phyloP scores from a whole-genome alignment of 2,113 vertebrate genomes.

The Peromyscus californicus region DNA sequence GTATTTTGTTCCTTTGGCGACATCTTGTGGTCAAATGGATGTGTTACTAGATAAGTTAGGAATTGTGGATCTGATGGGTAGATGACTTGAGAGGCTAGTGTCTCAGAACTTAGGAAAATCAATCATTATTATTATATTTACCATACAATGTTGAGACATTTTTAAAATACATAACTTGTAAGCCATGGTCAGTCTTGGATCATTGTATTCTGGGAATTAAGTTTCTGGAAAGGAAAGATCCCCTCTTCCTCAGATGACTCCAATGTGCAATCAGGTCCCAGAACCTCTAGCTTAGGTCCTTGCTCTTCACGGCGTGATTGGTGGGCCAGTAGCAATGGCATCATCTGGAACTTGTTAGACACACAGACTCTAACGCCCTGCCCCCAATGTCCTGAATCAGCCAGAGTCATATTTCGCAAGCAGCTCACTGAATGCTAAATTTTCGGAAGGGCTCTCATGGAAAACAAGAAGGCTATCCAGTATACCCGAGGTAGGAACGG shows the following conservation, averaged over 20 bases:
- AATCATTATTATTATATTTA: neutral
- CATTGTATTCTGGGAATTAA: constrained; percentile 8
- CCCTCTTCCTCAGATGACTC: neutral
- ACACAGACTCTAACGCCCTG: neutral
- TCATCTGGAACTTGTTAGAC: neutral
- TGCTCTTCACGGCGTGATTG: neutral
- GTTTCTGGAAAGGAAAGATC: neutral
- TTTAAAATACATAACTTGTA: neutral
- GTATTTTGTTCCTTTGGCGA: constrained; percentile 4
- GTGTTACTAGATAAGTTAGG: neutral
- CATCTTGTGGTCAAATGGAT: constrained; percentile 43
- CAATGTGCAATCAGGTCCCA: neutral
- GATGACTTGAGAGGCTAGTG: neutral
- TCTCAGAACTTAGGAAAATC: neutral
- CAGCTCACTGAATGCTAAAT: neutral
- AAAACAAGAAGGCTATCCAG: neutral
- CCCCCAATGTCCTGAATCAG: neutral
- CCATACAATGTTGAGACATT: neutral
- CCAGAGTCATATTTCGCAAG: neutral
- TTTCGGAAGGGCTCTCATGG: neutral
- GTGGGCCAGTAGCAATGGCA: neutral
- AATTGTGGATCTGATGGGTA: neutral
- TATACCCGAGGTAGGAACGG: neutral
- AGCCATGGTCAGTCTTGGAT: neutral
- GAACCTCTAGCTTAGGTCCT: neutral